Percentiles rank a stretch among this genome's conserved stretches.
These are phyloP conservation scores for Pelecanoides urinatrix DNA, from an alignment of 2,113 vertebrate genomes.

Conservation along the genomic window DNA sequence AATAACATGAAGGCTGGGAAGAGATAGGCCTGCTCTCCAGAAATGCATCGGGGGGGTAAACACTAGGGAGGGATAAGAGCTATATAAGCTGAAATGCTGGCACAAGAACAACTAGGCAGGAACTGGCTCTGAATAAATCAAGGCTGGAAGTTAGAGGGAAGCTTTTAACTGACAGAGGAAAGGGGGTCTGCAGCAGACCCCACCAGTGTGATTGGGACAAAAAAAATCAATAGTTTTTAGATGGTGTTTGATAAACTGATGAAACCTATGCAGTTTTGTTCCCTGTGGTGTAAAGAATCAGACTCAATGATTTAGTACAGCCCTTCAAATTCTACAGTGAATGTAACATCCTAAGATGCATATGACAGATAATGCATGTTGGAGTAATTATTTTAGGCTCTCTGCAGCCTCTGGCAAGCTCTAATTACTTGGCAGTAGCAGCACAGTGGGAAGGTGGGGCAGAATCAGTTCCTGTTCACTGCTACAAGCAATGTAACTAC, in stretches of 20 bases:
- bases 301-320: not conserved
- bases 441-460: not conserved
- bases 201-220: not conserved
- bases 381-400: not conserved
- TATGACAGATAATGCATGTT: not conserved
- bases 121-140: constrained; percentile 59
- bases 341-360: not conserved
- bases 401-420: not conserved
- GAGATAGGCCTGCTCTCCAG: constrained; percentile 60
- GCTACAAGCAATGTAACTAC: not conserved
- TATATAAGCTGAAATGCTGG: constrained; percentile 66
- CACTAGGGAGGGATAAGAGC: constrained; percentile 66
- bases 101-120: constrained; percentile 66
- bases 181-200: not conserved
- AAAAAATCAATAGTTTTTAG: not conserved
- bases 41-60: constrained; percentile 25
- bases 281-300: not conserved
- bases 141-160: constrained; percentile 51
- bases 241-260: not conserved
- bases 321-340: not conserved
- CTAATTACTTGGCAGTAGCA: not conserved
- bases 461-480: not conserved
- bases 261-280: not conserved
- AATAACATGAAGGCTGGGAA: constrained; percentile 57
- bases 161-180: constrained; percentile 18